Evolutionary conservation across 2,797 vertebrate species (phyloP).

Genomic region (Paramormyrops hopkinsi): DNA sequence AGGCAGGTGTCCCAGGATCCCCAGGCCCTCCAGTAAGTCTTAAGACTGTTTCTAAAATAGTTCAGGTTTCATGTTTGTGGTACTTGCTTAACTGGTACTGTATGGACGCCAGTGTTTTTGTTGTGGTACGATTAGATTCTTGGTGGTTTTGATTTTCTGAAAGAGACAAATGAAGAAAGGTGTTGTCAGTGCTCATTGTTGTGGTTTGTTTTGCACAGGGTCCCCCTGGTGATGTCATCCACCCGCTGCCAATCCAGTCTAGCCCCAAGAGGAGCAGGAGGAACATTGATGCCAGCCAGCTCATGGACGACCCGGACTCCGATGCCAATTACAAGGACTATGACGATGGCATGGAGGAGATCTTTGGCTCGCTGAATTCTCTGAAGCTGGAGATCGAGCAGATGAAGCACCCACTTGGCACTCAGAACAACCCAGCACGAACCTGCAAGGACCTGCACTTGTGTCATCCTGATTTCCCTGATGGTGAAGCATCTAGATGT

Average conservation of each 20-base stretch:
- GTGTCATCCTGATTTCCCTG: conserved; percentile 76
- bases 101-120: not conserved
- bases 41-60: not conserved
- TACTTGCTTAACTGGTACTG: not conserved
- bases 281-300: conserved; percentile 65
- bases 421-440: conserved; percentile 82
- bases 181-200: not conserved
- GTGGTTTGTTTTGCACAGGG: conserved; percentile 58
- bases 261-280: conserved; percentile 65
- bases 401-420: conserved; percentile 83
- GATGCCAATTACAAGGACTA: conserved; percentile 66
- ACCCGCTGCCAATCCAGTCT: conserved; percentile 66
- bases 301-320: conserved; percentile 51
- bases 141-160: not conserved
- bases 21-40: conserved; percentile 85
- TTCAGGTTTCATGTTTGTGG: not conserved
- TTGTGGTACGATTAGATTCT: not conserved
- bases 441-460: conserved; percentile 96
- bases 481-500: conserved; percentile 61
- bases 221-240: conserved; percentile 68
- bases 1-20: conserved; percentile 76
- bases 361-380: conserved; percentile 86
- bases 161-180: not conserved
- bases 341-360: conserved; percentile 84
- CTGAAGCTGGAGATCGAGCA: conserved; percentile 91